Conservation (phyloP, 1,140 invertebrate genomes). For the Drosophila saltans region DNA sequence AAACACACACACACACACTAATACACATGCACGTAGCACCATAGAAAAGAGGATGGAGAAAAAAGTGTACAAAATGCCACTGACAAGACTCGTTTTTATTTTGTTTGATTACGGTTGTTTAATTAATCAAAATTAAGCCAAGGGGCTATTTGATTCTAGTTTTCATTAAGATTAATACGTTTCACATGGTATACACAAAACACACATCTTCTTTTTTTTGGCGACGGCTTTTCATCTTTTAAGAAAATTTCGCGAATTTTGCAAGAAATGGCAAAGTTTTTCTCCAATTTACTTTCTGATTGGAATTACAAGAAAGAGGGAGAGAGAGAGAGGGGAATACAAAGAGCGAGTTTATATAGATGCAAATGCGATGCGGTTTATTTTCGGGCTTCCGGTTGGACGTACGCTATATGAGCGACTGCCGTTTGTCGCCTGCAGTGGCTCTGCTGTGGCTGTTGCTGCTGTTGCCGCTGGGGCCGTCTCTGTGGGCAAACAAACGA, state of each 20-base stretch:
- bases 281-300: slow-evolving; percentile 58
- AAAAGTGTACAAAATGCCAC: slow-evolving; percentile 13
- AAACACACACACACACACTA: slow-evolving; percentile 39
- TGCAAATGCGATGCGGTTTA: slow-evolving; percentile 45
- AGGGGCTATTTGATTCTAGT: slow-evolving; percentile 33
- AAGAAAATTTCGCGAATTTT: slow-evolving; percentile 34
- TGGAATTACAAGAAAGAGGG: slow-evolving; percentile 54
- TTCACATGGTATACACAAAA: neutral
- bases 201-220: slow-evolving; percentile 30
- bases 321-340: neutral
- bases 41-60: slow-evolving; percentile 14
- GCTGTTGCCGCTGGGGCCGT: slow-evolving; percentile 32
- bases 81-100: slow-evolving; percentile 36
- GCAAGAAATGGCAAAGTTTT: neutral
- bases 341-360: slow-evolving; percentile 54
- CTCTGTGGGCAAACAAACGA: slow-evolving; percentile 72
- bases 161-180: slow-evolving; percentile 30
- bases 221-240: slow-evolving; percentile 69
- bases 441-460: slow-evolving; percentile 8
- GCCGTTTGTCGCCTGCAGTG: slow-evolving; percentile 26
- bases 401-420: slow-evolving; percentile 64
- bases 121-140: slow-evolving; percentile 48
- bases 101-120: neutral
- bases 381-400: slow-evolving; percentile 73
- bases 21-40: slow-evolving; percentile 37